Conservation (phyloP, 1,140 invertebrate genomes). For the Pinna nobilis region DNA sequence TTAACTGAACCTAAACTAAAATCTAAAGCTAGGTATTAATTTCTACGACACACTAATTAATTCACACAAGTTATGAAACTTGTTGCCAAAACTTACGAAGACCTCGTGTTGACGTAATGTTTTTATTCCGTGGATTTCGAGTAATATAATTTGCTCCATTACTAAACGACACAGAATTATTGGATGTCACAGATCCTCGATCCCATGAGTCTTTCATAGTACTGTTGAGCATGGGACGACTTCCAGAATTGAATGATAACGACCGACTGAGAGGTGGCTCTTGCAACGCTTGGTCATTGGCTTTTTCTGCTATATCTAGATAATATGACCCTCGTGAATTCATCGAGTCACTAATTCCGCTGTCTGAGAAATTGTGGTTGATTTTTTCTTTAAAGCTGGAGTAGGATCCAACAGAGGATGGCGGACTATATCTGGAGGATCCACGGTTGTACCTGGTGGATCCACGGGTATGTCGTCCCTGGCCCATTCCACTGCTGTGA, state of each 20-base stretch:
- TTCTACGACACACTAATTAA: no score
- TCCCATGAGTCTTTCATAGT: constrained; percentile 15
- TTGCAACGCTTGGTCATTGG: neutral
- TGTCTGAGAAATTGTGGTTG: constrained; percentile 4
- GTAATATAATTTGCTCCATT: constrained; percentile 6
- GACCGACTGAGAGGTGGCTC: neutral
- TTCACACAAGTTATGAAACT: no score
- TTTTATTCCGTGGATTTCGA: constrained; percentile 35
- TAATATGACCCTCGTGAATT: neutral
- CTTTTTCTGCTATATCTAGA: neutral
- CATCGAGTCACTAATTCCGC: constrained; percentile 11
- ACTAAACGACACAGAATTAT: constrained; percentile 19
- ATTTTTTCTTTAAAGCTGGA: constrained; percentile 7
- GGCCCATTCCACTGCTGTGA: neutral
- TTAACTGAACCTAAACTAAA: neutral
- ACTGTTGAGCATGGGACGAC: constrained; percentile 4
- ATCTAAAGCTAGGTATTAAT: no score
- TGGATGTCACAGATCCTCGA: constrained; percentile 11
- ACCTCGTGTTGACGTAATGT: constrained; percentile 1
- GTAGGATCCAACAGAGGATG: constrained; percentile 4
- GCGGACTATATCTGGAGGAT: neutral
- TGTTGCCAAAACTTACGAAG: constrained; percentile 32
- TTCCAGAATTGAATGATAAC: neutral
- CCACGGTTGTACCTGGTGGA: neutral
- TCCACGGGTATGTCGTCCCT: no score